These are phyloP conservation scores for Scomberomorus guttatus DNA, from an alignment of 2,797 vertebrate genomes.

Conservation along the genomic window DNA sequence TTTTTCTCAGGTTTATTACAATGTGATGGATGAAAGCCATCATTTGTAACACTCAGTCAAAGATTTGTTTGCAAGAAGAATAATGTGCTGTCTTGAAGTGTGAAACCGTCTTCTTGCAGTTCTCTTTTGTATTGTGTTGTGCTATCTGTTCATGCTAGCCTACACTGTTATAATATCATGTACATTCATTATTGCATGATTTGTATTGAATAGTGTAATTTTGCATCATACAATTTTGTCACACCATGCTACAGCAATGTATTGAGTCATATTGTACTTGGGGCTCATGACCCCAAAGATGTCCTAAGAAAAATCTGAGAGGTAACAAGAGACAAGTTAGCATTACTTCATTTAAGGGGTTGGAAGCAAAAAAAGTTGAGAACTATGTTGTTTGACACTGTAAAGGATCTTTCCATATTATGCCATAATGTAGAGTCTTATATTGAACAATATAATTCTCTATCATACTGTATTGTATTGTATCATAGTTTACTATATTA, in stretches of 20 bases:
- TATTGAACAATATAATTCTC: too few relatives aligned
- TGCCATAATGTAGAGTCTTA: too few relatives aligned
- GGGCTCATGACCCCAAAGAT: too few relatives aligned
- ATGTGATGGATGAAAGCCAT: not conserved
- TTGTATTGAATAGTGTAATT: not conserved
- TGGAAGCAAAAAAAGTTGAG: not conserved
- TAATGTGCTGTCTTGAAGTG: not conserved
- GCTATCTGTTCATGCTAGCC: not conserved
- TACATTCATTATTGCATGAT: not conserved
- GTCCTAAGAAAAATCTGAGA: not conserved
- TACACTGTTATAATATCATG: too few relatives aligned
- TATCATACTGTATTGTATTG: too few relatives aligned
- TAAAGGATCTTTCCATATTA: too few relatives aligned
- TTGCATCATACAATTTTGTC: not conserved
- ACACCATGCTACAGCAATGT: not conserved
- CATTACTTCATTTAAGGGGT: not conserved
- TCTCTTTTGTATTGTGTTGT: slow-evolving; percentile 6
- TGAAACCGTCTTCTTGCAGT: not conserved
- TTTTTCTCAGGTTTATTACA: not conserved
- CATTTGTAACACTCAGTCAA: not conserved
- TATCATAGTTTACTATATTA: too few relatives aligned
- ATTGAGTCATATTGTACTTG: not conserved
- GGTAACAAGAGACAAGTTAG: not conserved
- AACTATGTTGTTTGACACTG: not conserved
- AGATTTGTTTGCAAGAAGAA: not conserved